phyloP scores from a whole-genome alignment of 92 coral and sea anemone species.

The Meandrina meandrites region DNA sequence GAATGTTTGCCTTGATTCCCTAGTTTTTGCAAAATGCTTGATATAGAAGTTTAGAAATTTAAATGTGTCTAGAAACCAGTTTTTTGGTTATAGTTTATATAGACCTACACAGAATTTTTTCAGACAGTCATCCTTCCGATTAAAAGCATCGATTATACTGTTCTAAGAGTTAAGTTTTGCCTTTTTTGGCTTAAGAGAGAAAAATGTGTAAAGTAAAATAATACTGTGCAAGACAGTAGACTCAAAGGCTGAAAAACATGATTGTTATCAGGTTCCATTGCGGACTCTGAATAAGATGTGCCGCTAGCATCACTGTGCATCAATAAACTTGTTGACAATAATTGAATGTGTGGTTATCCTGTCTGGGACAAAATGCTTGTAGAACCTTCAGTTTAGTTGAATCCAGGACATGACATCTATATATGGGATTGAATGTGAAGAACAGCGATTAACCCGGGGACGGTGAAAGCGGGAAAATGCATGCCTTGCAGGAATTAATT shows the following conservation, averaged over 20 bases:
- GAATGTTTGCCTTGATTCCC: constrained; percentile 16
- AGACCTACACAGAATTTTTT: not conserved
- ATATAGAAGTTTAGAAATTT: constrained; percentile 14
- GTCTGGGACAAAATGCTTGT: constrained; percentile 8
- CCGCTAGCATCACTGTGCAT: constrained; percentile 5
- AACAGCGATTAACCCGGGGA: constrained; percentile 11
- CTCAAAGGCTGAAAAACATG: no score
- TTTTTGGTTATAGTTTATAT: not conserved
- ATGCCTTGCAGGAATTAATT: constrained; percentile 7
- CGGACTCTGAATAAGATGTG: no score
- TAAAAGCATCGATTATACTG: not conserved
- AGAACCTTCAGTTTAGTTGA: not conserved
- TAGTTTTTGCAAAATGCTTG: not conserved
- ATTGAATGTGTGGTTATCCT: not conserved
- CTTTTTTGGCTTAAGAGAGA: not conserved
- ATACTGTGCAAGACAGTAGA: not conserved
- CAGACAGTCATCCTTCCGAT: no score
- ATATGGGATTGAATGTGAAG: not conserved
- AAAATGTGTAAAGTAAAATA: not conserved
- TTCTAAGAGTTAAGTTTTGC: not conserved
- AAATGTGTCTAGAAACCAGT: constrained; percentile 6
- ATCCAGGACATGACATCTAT: not conserved
- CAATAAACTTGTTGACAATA: not conserved
- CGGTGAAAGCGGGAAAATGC: constrained; percentile 22
- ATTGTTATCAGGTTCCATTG: no score